Evolutionary conservation across 1,140 invertebrate species (phyloP), one percentile per base, ranked within the genome.

Genomic region (Drosophila ananassae): DNA sequence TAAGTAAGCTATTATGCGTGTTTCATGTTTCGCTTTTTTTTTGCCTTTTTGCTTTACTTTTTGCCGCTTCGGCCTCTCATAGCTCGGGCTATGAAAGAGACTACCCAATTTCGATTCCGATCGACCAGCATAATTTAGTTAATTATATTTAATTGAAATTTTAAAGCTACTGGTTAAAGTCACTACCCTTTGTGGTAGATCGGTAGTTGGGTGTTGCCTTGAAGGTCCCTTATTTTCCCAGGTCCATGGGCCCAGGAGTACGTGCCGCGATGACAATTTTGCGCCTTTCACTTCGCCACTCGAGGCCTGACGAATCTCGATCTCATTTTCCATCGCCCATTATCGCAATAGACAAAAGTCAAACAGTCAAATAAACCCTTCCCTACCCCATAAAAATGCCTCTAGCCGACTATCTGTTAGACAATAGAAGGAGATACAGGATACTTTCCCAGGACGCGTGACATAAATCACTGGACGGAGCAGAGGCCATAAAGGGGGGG

Each of bases 1-100:
- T 90, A 90, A 90, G 61, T 90, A 90, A 90, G 89, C 89, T 90
- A 90, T 90, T 90, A 90, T 89, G 89, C 81, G 71, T 87, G 81
- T 57, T 83, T 66, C 54, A 58, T 73, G 58, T 79, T 79, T 50
- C 22, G 53, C 28, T 53, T 37, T 37, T 17, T 17, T 17, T 17
- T 17, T 17, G 17, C 17, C 17, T 17, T 17, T 37, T 37, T 28
- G 25, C 34, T 44, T 44, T 21, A 21, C 41, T 44, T 54, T 55
- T 72, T 37, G 67, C 32, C 46, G 44, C 46, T 53, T n/a, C 21
- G 25, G 37, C 39, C 61, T 61, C 69, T 69, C 13, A n/a, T 37
- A n/a, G 34, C 34, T 37, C 12, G 9, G 2, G 87, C 82, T 87
- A 82, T 90, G 82, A 82, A 9, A 13, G 30, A 30, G 63, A 67